Conservation (phyloP, 2,113 vertebrate genomes). For the Haemorhous mexicanus region DNA sequence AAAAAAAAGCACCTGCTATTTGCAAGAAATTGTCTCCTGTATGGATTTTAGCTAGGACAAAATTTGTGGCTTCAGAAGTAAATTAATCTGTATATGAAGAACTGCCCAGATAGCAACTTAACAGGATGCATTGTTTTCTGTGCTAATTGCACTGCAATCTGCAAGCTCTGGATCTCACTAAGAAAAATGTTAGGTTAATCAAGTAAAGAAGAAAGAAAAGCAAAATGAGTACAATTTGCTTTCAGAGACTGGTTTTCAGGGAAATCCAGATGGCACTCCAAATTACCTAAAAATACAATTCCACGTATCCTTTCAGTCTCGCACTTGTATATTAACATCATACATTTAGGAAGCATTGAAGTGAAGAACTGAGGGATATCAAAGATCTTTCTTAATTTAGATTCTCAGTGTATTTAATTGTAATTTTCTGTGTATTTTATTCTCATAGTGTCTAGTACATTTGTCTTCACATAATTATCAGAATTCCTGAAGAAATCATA, state of each 20-base stretch:
- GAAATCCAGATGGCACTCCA: not conserved
- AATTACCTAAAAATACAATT: not conserved
- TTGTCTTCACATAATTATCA: not conserved
- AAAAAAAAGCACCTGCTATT: not conserved
- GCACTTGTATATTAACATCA: not conserved
- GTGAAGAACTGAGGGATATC: not conserved
- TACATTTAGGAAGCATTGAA: not conserved
- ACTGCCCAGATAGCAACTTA: not conserved
- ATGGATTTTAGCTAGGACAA: not conserved
- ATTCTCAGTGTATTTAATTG: not conserved
- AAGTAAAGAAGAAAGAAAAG: not conserved
- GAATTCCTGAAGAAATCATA: not conserved
- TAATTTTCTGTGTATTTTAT: not conserved
- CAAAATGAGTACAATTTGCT: not conserved
- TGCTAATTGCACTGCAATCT: not conserved
- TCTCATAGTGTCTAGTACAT: not conserved
- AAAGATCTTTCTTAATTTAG: not conserved
- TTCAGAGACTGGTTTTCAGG: not conserved
- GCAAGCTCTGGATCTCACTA: not conserved
- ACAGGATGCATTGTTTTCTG: not conserved
- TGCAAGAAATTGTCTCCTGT: not conserved
- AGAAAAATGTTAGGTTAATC: not conserved
- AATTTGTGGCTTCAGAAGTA: not conserved
- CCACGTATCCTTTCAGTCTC: not conserved
- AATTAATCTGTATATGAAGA: not conserved